Conservation (phyloP, 2,797 vertebrate species). For the Octomys mimax region DNA sequence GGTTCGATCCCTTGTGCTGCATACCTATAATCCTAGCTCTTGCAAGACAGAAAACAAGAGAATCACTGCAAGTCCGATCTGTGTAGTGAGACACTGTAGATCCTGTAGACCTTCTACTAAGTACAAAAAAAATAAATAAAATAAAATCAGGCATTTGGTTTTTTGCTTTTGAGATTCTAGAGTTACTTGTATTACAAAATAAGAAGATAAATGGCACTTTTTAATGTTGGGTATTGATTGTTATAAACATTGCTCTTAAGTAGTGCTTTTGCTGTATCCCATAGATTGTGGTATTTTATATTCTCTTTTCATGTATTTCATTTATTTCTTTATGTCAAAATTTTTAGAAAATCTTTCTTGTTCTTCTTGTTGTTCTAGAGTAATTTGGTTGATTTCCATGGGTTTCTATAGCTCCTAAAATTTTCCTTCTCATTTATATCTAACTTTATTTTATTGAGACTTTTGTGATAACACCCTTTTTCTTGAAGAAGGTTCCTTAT, state of each 20-base stretch:
- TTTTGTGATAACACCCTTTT: neutral
- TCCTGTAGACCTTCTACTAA: too few species aligned
- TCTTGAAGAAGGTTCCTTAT: neutral
- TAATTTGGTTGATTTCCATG: neutral
- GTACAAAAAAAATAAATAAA: too few species aligned
- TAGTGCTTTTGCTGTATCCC: neutral
- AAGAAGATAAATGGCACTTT: too few species aligned
- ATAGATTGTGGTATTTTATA: neutral
- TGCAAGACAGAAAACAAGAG: too few species aligned
- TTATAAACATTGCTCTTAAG: neutral
- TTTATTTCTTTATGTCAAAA: neutral
- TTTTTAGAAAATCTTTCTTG: neutral
- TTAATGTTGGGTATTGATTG: neutral
- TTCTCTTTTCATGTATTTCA: neutral
- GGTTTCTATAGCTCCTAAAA: neutral
- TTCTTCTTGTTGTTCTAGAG: neutral
- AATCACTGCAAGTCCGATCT: too few species aligned
- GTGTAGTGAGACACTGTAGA: too few species aligned
- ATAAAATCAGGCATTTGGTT: too few species aligned
- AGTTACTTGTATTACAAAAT: too few species aligned
- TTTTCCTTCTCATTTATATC: neutral
- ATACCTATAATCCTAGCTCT: too few species aligned
- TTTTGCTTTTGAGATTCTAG: neutral
- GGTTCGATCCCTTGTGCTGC: too few species aligned
- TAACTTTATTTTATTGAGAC: neutral